Conservation (phyloP, 1,140 invertebrate genomes). For the Orchesella cincta region DNA sequence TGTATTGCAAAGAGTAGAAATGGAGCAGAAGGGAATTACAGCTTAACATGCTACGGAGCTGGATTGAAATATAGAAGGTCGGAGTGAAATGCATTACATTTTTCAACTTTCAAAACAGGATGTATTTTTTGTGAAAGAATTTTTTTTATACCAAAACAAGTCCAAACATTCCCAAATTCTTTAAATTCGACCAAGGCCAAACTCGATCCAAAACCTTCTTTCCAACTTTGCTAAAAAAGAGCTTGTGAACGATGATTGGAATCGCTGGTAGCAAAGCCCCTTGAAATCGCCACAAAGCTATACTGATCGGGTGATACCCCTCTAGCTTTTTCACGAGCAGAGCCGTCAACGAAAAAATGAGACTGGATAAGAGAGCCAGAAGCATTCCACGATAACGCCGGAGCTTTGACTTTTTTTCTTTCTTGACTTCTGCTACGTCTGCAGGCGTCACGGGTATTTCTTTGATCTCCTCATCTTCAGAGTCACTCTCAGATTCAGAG, state of each 20-base stretch:
- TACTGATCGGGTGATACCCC: constrained; percentile 54
- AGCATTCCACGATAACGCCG: constrained; percentile 49
- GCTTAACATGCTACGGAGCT: constrained; percentile 35
- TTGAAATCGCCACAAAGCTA: constrained; percentile 56
- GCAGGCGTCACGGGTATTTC: background rate
- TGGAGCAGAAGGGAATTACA: constrained; percentile 38
- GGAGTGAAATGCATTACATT: too few species aligned
- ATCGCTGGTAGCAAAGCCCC: constrained; percentile 56
- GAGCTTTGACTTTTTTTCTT: constrained; percentile 19
- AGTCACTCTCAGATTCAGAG: background rate
- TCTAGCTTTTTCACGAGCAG: constrained; percentile 57
- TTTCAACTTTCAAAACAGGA: too few species aligned
- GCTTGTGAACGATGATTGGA: constrained; percentile 52
- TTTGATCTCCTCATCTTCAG: constrained; percentile 1
- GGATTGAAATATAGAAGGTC: too few species aligned
- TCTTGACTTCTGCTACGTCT: background rate
- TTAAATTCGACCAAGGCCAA: background rate
- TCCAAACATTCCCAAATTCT: constrained; percentile 4
- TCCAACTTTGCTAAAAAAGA: constrained; percentile 33
- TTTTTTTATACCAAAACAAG: too few species aligned
- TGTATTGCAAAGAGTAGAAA: constrained; percentile 38
- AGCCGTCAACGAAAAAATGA: constrained; percentile 57
- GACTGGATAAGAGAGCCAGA: constrained; percentile 53
- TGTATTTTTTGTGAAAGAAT: too few species aligned
- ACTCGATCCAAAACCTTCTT: constrained; percentile 7